These are phyloP conservation scores for Avahi laniger DNA, from an alignment of 2,797 vertebrate genomes.

Conservation along the genomic window DNA sequence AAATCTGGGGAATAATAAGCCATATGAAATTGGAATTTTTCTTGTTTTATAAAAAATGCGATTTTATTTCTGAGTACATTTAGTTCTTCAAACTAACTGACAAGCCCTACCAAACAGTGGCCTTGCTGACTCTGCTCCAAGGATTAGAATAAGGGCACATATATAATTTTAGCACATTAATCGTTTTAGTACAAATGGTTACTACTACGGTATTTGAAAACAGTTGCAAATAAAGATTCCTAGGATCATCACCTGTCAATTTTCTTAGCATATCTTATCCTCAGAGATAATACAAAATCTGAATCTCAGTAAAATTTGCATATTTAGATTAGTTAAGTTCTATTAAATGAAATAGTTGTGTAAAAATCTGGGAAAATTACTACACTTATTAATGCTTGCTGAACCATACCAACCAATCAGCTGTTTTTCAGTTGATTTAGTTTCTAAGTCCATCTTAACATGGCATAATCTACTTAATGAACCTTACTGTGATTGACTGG, in stretches of 20 bases:
- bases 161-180: not conserved
- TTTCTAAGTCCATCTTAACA: not conserved
- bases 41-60: not conserved
- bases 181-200: not conserved
- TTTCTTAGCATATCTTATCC: not conserved
- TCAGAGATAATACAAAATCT: not conserved
- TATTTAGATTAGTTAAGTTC: not conserved
- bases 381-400: not conserved
- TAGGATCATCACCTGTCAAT: not conserved
- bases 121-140: not conserved
- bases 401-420: not conserved
- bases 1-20: not conserved
- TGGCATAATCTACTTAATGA: slow-evolving; percentile 14
- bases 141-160: not conserved
- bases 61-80: slow-evolving; percentile 27
- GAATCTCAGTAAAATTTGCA: not conserved
- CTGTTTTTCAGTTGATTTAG: slow-evolving; percentile 46
- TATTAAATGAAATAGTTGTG: not conserved
- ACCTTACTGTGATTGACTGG: not conserved
- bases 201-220: not conserved
- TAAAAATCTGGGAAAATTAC: not conserved
- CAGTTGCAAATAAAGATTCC: not conserved
- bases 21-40: not conserved
- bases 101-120: not conserved
- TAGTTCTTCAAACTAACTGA: not conserved